Base-by-base conservation (phyloP, 1,140 invertebrate genomes). In the Penaeus japonicus region DNA sequence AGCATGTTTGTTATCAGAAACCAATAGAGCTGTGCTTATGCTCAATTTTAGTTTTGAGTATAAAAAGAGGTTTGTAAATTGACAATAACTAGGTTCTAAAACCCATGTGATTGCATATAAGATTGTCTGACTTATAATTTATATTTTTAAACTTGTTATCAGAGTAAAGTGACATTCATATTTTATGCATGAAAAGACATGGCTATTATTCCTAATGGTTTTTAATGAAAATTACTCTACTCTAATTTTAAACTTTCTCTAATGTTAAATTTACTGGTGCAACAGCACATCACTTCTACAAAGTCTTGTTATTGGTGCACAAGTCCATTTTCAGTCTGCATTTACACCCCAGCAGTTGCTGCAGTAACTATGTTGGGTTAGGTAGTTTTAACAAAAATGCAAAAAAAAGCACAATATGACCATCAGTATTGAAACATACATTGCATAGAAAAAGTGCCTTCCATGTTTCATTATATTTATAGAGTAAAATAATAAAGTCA, bases 381-480 rank as follows among this genome's bases (percentile, higher is more conserved):
- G 77, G 47, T 24, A 55, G 53, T 82, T 57, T 73, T 88, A 22
- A 57, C 39, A 81, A 27, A 73, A 62, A 47, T 88, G 30, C 54
- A 87, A 87, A 79, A 24, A 79, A 35, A 87, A 88, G 86, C 86
- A 88, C 86, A 88, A 88, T 83, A 83, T 57, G 24, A 83, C 47
- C 73, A 73, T 87, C 62, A 78, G 62, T 88, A 59, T 77, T 77
- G 55, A 81, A 75, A 82, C 83, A 53, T 65, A 32, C 79, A 83
- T 82, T 82, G 86, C 86, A 88, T 88, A 82, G 78, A 88, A 88
- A 47, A 88, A 88, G 81, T 83, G 80, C 80, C 87, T 84, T 85
- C 57, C 65, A 80, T 77, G 39, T 88, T 87, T 80, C 73, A 27
- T 32, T 65, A 80, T 79, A 81, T 80, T 35, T 87, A 87, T 87